Conservation (phyloP, 2,797 vertebrate species). For the Tangara arthus region DNA sequence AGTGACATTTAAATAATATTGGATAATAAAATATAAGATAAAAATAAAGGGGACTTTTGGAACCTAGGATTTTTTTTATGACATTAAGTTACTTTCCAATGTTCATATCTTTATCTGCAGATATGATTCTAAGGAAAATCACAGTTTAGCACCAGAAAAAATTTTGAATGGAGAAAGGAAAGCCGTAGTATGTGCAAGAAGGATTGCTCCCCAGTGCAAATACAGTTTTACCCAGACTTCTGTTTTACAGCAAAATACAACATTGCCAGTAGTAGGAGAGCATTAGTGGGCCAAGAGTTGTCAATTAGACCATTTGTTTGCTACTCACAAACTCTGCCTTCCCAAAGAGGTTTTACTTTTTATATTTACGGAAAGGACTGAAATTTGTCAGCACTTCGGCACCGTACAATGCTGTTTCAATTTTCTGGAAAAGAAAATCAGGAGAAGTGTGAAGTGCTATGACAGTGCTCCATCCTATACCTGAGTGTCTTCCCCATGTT, state of each 20-base stretch:
- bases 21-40: constrained; percentile 34
- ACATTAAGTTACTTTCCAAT: neutral
- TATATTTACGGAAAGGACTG: neutral
- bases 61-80: neutral
- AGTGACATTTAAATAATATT: constrained; percentile 46
- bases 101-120: neutral
- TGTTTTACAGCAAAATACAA: neutral
- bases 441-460: neutral
- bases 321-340: neutral
- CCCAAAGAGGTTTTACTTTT: neutral
- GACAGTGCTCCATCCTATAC: neutral
- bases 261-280: neutral
- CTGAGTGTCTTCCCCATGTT: neutral
- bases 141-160: neutral
- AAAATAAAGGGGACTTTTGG: constrained; percentile 65
- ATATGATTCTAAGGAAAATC: neutral
- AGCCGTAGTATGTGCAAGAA: neutral
- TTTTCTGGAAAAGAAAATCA: neutral
- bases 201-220: neutral
- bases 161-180: neutral
- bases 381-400: neutral
- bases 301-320: neutral
- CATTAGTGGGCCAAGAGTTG: neutral
- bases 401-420: neutral
- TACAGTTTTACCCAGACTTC: neutral